Evolutionary conservation across 2,113 vertebrate genomes (phyloP), one percentile per base, ranked within the genome.

Genomic region (Triplophysa rosa): DNA sequence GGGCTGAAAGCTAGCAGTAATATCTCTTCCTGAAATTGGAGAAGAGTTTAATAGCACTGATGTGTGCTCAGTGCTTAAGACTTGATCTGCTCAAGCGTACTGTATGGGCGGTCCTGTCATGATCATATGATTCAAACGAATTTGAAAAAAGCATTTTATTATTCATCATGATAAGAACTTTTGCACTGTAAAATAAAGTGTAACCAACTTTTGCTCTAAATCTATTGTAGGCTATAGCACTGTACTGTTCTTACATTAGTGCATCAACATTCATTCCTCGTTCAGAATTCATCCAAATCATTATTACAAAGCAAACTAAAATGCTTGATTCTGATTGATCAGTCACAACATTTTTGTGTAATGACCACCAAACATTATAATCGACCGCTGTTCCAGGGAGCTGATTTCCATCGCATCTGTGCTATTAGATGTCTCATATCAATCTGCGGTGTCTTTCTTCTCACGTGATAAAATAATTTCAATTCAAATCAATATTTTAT

Each of bases 41-140:
- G 72, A 74, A 47, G 72, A 63, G 40, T 74, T 74, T 74, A 74
- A 74, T 74, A 47, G 72, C 72, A 74, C 72, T 63, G 72, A 74
- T 74, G 72, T 73, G 70, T 74, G 58, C 71, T 74, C 71, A 63
- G 71, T 63, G 71, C 58, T 74, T 74, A 74, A 63, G 23, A 42
- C 72, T 63, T 74, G 72, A 74, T 74, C 58, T 63, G 72, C 56
- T 74, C 70, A 73, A 73, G 70, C 59, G n/a, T 73, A 42, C 72
- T 74, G 72, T 59, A 47, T 63, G 56, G 61, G 54, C 54, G 63
- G 61, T 47, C 37, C 54, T 72, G 61, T 47, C 37, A 29, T 72
- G 69, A 74, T 23, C 71, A 29, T 26, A 26, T 24, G 58, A 23
- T 74, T 47, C 23, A 47, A 6, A 37, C 24, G 21, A 10, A 7